Evolutionary conservation across 2,113 vertebrate species (phyloP), one percentile per base, ranked within the genome.

Genomic region (Macrotus californicus): DNA sequence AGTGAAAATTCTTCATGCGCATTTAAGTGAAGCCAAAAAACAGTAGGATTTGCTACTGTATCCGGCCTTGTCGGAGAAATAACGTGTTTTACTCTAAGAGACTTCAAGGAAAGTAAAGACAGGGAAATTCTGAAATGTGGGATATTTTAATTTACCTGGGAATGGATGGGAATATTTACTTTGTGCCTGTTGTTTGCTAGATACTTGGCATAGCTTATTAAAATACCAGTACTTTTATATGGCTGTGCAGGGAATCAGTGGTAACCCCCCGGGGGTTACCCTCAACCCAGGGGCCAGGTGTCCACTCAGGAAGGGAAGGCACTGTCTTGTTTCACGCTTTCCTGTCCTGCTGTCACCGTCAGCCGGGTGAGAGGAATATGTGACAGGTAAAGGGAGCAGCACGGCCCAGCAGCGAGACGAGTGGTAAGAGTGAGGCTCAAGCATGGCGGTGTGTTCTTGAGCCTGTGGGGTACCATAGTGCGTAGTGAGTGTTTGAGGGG

Each of bases 1-100:
- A 73, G 5, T 87, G 85, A 64, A 84, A 87, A 61, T 79, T 36
- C 46, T 77, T 93, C 24, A 83, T 6, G 24, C 22, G 10, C 81
- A 46, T n/a, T 70, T 83, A 73, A 93, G 26, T 43, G 41, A 87
- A 87, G 50, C 12, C 24, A 11, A 39, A 39, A 69, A 19, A 82
- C 6, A 67, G 15, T 66, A 81, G 76, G 67, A 76, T 70, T 34
- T 52, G 18, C 76, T 70, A 41, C 61, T 83, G 82, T 54, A 46
- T 76, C 85, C 86, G 29, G 19, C 19, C 93, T 12, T 70, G 4
- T 80, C 69, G 82, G 73, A 76, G 36, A 86, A 92, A 59, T 81
- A 46, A 10, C 90, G 4, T 43, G 18, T 64, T 61, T 94, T 64
- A 70, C 13, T 48, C 48, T 24, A 80, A 39, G 26, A 76, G 31